Percentiles rank a stretch among this genome's conserved stretches.
phyloP scores from a whole-genome alignment of 1,140 invertebrate species.

The Belonocnema kinseyi region DNA sequence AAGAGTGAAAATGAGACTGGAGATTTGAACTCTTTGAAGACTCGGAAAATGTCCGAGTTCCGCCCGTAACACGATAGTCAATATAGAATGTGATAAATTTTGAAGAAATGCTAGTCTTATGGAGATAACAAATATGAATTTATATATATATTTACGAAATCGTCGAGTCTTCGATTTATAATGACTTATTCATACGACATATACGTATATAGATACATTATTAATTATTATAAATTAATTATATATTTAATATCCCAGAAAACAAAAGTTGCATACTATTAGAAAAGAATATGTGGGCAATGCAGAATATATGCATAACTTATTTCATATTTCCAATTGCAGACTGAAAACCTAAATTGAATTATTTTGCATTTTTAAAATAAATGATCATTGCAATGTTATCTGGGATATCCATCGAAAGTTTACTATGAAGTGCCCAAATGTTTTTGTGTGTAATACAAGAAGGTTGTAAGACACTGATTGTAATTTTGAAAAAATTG shows the following conservation, averaged over 20 bases:
- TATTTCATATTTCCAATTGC: background rate
- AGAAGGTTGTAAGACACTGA: constrained; percentile 15
- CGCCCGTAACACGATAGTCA: constrained; percentile 73
- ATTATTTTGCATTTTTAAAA: constrained; percentile 1
- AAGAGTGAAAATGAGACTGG: background rate
- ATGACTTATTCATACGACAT: constrained; percentile 43
- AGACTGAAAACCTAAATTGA: background rate
- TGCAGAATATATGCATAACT: background rate
- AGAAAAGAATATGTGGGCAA: background rate
- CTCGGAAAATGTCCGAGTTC: constrained; percentile 59
- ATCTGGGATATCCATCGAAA: constrained; percentile 53
- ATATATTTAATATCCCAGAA: constrained; percentile 21
- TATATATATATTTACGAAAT: constrained; percentile 66
- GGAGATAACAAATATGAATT: constrained; percentile 65
- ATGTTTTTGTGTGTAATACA: constrained; percentile 46
- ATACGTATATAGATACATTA: constrained; percentile 37
- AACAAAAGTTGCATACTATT: background rate
- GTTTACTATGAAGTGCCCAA: constrained; percentile 63
- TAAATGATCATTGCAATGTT: constrained; percentile 1
- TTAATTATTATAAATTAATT: constrained; percentile 38
- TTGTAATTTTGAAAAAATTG: constrained; percentile 41
- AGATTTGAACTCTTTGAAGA: constrained; percentile 42
- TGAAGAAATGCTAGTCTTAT: constrained; percentile 70
- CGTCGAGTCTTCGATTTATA: constrained; percentile 57
- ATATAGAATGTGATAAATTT: constrained; percentile 76